phyloP scores from a whole-genome alignment of 2,113 vertebrate species.

The Panthera leo region DNA sequence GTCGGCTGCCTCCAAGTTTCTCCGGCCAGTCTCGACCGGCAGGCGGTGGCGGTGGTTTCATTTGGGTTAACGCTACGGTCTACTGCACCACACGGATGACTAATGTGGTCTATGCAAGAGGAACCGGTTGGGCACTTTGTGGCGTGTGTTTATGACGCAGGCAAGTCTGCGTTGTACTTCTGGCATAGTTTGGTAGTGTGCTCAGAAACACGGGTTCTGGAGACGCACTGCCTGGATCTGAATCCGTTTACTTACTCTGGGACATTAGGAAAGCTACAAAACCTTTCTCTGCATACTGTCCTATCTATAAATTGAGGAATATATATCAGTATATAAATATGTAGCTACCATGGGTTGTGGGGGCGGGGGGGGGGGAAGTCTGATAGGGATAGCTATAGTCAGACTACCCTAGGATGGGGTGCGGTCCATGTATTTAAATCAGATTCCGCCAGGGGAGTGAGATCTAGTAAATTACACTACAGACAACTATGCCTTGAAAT shows the following conservation, averaged over 20 bases:
- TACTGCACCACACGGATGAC: neutral
- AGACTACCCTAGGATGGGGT: neutral
- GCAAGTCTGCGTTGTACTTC: neutral
- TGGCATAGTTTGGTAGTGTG: neutral
- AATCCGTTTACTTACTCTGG: neutral
- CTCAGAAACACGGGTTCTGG: neutral
- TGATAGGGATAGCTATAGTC: neutral
- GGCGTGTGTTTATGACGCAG: neutral
- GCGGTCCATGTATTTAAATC: slow-evolving; percentile 43
- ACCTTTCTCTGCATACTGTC: neutral
- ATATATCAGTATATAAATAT: neutral
- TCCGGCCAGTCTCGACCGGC: neutral
- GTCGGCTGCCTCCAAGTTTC: neutral
- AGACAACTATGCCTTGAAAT: slow-evolving; percentile 51
- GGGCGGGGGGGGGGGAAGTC: neutral
- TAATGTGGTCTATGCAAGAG: neutral
- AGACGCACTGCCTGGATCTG: neutral
- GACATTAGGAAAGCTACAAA: neutral
- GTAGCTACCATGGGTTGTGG: neutral
- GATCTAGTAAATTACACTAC: slow-evolving; percentile 57
- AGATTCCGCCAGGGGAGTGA: slow-evolving; percentile 25
- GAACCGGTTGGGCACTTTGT: neutral
- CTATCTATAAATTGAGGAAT: neutral
- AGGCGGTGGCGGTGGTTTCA: neutral
- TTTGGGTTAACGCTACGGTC: neutral